Percentiles rank a stretch among this genome's conserved stretches.
Conservation (phyloP, 2,113 vertebrate species). For the Daphoenositta chrysoptera region DNA sequence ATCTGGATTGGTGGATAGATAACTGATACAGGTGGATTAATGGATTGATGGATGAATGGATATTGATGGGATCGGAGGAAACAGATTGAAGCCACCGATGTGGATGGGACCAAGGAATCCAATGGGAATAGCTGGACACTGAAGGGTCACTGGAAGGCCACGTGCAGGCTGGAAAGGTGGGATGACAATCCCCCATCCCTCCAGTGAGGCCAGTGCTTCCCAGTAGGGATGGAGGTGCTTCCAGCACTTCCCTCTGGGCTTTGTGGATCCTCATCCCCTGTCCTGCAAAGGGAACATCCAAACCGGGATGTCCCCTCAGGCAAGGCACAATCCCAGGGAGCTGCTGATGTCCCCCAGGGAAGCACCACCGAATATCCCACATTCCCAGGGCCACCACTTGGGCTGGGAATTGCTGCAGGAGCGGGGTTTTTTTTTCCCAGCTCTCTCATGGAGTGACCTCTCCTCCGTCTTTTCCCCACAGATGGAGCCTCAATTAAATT, state of each 20-base stretch:
- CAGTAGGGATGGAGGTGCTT: neutral
- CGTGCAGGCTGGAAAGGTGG: fast-evolving
- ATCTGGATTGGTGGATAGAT: neutral
- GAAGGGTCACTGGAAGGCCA: neutral
- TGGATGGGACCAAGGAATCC: neutral
- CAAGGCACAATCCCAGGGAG: too few species aligned
- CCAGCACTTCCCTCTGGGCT: neutral
- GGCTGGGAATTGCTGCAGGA: neutral
- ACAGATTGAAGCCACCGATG: fast-evolving
- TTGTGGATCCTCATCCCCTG: neutral
- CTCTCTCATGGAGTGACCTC: slow-evolving; percentile 52
- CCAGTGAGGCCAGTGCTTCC: neutral
- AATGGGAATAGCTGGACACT: neutral
- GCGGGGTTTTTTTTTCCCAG: neutral
- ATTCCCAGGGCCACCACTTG: neutral
- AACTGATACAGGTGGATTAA: neutral
- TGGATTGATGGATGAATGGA: neutral
- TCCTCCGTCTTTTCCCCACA: slow-evolving; percentile 34
- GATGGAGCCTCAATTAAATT: slow-evolving; percentile 72
- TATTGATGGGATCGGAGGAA: neutral
- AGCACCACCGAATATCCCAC: too few species aligned
- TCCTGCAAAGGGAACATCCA: neutral
- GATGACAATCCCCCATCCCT: neutral
- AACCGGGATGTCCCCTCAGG: fast-evolving
- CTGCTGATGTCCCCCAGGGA: too few species aligned